phyloP scores from a whole-genome alignment of 2,888 invertebrate species.

The Exephanes ischioxanthus region DNA sequence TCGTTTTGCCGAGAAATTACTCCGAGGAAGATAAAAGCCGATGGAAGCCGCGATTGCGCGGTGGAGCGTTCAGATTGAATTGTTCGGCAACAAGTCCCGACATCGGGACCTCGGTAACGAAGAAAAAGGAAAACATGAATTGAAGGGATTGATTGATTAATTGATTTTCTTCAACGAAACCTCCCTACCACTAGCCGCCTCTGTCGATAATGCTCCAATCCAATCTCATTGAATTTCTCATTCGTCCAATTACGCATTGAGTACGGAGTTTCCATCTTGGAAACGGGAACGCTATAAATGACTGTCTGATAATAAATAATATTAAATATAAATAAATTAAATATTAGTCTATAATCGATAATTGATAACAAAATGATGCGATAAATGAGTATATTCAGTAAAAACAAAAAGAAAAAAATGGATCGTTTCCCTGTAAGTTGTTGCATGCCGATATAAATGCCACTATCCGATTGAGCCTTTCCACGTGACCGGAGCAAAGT shows the following conservation, averaged over 20 bases:
- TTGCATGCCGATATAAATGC: not conserved
- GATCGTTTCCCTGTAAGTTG: too few species aligned
- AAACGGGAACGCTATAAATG: not conserved
- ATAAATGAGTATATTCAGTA: too few species aligned
- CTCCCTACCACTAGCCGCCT: not conserved
- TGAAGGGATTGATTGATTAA: conserved; percentile 52
- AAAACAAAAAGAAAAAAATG: not conserved
- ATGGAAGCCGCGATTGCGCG: conserved; percentile 22
- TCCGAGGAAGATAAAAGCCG: not conserved
- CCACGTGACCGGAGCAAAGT: conserved; percentile 12
- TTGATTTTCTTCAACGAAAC: conserved; percentile 26
- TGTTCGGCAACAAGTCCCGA: conserved; percentile 34
- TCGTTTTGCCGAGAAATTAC: conserved; percentile 51
- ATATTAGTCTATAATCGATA: too few species aligned
- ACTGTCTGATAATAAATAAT: not conserved
- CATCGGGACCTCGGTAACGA: conserved; percentile 19
- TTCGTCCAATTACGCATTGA: not conserved
- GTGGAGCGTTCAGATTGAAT: conserved; percentile 51
- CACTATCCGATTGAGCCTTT: conserved; percentile 7
- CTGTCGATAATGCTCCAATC: not conserved
- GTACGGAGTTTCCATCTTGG: not conserved
- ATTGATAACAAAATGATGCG: too few species aligned
- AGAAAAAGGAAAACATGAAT: not conserved
- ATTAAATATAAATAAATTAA: too few species aligned
- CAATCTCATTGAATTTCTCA: not conserved